phyloP scores from a whole-genome alignment of 2,797 vertebrate species.

The Dallia pectoralis region DNA sequence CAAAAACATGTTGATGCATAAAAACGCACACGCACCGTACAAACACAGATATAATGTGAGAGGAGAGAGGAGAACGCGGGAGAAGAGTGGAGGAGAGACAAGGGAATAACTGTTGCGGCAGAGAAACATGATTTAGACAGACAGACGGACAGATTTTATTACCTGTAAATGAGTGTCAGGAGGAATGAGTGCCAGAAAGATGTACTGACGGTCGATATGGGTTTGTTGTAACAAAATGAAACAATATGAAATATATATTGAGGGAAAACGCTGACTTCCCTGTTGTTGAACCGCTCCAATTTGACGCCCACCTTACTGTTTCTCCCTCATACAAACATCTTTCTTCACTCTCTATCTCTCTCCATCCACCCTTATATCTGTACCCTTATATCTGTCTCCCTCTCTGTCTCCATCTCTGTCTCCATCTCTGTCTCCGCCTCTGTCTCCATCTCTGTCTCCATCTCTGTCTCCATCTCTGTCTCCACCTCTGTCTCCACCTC shows the following conservation, averaged over 20 bases:
- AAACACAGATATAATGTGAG: background rate
- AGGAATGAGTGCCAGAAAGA: background rate
- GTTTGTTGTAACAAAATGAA: background rate
- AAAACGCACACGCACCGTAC: background rate
- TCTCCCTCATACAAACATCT: background rate
- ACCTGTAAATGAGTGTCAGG: background rate
- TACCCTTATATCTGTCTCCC: background rate
- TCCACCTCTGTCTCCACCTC: no score
- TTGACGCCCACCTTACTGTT: background rate
- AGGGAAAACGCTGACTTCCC: background rate
- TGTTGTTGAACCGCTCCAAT: background rate
- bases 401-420: conserved; percentile 1
- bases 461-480: background rate
- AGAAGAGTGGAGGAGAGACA: background rate
- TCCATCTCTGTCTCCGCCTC: background rate
- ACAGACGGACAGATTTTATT: background rate
- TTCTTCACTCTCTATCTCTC: conserved; percentile 10
- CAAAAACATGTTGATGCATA: background rate
- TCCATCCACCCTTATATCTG: background rate
- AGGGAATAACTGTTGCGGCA: background rate
- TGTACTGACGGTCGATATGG: background rate
- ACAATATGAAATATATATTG: background rate
- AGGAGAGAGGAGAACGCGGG: background rate
- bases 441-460: background rate
- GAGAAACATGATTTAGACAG: background rate